Base-by-base conservation (phyloP, 2,797 vertebrate genomes). In the Phoxinus dragarum region DNA sequence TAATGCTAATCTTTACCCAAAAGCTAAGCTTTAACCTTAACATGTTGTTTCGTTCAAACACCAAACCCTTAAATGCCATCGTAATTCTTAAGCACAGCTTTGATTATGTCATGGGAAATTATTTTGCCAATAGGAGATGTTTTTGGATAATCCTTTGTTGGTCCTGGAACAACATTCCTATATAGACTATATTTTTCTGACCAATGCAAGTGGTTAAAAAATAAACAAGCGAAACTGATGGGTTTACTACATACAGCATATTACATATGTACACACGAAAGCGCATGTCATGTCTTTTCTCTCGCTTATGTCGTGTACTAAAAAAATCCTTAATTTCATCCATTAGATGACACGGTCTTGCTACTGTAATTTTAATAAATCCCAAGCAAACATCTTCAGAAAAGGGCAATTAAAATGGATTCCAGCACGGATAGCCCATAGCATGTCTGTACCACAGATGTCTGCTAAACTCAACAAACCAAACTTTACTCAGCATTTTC, bases 1-100 rank as follows among this genome's bases (percentile, higher is more conserved):
- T 31, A 64, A 34, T 42, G 16, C 49, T 69, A 84, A 44, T 84
- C 74, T 84, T 84, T 84, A 69, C n/a, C 73, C 17, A 42, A 56
- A 75, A 68, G 49, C n/a, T 42, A 34, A 49, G 47, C 36, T 47
- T 67, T 52, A 67, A 67, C 59, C 31, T 52, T 67, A 83, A 54
- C 21, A 38, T 76, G 73, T 74, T 64, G 40, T 54, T 64, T 76
- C 1, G 34, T 38, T 66, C 42, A 66, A 38, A 64, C 34, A 11
- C 31, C 31, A 34, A 42, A n/a, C 9, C 17, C 31, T 47, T 74
- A 38, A 66, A 83, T 27, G 71, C 42, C 36, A 76, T 8, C 1
- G 10, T 23, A 27, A 76, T 72, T 56, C 54, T 8, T 54, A 47
- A 47, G 5, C 19, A 47, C 31, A 83, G 56, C 21, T 49, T 34